Evolutionary conservation across 2,113 vertebrate genomes (phyloP).

Genomic region (Candoia aspera): DNA sequence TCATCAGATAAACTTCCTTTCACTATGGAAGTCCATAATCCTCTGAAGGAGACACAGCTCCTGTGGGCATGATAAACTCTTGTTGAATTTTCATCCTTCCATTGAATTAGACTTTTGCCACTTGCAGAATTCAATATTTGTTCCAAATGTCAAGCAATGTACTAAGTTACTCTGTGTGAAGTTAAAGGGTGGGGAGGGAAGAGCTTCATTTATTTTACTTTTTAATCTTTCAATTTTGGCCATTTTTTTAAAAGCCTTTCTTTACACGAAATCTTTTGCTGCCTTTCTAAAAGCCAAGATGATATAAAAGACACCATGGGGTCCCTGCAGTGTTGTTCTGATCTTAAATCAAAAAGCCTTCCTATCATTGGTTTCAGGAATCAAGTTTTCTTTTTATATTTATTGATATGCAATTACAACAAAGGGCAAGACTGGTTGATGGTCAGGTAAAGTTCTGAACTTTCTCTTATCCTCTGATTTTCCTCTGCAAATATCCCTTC

Average conservation of each 20-base stretch:
- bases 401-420: not conserved
- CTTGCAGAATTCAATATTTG: constrained; percentile 23
- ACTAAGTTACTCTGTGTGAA: constrained; percentile 11
- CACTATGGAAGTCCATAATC: not conserved
- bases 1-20: constrained; percentile 3
- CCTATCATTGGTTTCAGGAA: constrained; percentile 22
- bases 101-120: not conserved
- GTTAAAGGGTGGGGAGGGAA: constrained; percentile 7
- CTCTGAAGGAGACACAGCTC: not conserved
- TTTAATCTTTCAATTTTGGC: constrained; percentile 47
- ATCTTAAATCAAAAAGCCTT: not conserved
- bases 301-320: not conserved
- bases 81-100: constrained; percentile 45
- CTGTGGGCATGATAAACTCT: not conserved
- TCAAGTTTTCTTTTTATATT: not conserved
- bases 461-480: not conserved
- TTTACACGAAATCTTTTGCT: constrained; percentile 38
- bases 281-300: constrained; percentile 49
- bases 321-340: constrained; percentile 29
- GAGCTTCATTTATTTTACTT: constrained; percentile 4
- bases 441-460: not conserved
- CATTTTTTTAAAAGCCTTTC: constrained; percentile 40
- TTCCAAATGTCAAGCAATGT: constrained; percentile 43
- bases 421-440: not conserved
- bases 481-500: not conserved